Percentiles rank a stretch among this genome's conserved stretches.
phyloP scores from a whole-genome alignment of 2,888 invertebrate genomes.

The Gerris lacustris region DNA sequence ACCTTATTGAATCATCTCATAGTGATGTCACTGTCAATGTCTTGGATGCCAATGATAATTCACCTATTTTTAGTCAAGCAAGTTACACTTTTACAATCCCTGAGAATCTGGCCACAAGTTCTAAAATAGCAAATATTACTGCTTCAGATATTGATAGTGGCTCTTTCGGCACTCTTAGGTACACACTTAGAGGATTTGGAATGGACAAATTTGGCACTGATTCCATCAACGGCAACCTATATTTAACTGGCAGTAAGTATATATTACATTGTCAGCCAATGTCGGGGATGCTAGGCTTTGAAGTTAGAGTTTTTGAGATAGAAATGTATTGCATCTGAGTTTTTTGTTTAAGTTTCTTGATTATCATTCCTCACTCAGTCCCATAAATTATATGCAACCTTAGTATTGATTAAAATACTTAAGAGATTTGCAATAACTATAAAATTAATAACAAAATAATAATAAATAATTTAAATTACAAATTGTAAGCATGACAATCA shows the following conservation, averaged over 20 bases:
- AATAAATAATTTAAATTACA: too few relatives aligned
- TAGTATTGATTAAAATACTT: too few relatives aligned
- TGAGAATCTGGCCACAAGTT: conserved; percentile 51
- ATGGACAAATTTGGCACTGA: conserved; percentile 63
- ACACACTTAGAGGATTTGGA: conserved; percentile 64
- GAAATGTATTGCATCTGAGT: too few relatives aligned
- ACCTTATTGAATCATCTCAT: conserved; percentile 32
- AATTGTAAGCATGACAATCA: too few relatives aligned
- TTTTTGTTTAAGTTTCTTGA: too few relatives aligned
- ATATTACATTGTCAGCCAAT: too few relatives aligned
- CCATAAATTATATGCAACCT: too few relatives aligned
- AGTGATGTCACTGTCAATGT: conserved; percentile 52
- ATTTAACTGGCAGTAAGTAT: conserved; percentile 38
- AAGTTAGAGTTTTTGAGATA: too few relatives aligned
- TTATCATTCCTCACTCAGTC: too few relatives aligned
- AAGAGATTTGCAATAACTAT: too few relatives aligned
- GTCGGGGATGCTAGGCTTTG: too few relatives aligned
- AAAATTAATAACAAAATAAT: too few relatives aligned
- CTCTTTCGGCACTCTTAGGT: conserved; percentile 56
- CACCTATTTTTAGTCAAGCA: conserved; percentile 52
- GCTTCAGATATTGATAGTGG: conserved; percentile 64
- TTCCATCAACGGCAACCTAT: conserved; percentile 51
- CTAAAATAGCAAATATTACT: conserved; percentile 50
- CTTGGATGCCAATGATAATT: conserved; percentile 67
- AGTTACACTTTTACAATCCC: conserved; percentile 50